Conservation (phyloP, 2,797 vertebrate species). For the Rhyacichthys aspro region DNA sequence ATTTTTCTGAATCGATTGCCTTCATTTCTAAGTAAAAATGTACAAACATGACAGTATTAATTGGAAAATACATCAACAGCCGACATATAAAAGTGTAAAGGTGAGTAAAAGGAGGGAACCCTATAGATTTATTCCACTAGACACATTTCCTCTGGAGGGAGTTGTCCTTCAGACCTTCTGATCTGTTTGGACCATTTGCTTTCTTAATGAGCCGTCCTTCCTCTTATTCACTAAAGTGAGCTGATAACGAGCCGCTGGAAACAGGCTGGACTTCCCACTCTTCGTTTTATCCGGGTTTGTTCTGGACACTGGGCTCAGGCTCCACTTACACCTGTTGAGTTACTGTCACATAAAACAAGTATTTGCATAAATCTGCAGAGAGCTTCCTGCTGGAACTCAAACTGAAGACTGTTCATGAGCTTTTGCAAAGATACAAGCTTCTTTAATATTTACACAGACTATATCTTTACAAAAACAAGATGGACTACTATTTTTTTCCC, state of each 20-base stretch:
- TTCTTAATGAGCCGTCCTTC: constrained; percentile 46
- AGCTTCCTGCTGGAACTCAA: constrained; percentile 34
- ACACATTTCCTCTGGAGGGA: constrained; percentile 5
- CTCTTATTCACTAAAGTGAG: constrained; percentile 10
- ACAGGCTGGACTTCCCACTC: constrained; percentile 35
- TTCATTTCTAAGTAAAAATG: no score
- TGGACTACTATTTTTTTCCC: no score
- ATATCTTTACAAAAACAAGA: no score
- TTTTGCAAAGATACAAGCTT: constrained; percentile 44
- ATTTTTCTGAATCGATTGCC: no score
- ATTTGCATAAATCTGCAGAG: constrained; percentile 61
- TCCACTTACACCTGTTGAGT: constrained; percentile 29
- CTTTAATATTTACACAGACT: constrained; percentile 28
- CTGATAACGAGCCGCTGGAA: constrained; percentile 33
- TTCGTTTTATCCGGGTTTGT: constrained; percentile 9
- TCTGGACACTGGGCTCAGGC: neutral
- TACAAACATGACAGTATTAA: no score
- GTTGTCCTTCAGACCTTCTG: constrained; percentile 1
- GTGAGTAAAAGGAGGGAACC: neutral
- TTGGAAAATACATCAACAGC: no score
- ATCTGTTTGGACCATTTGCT: constrained; percentile 39
- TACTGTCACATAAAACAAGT: constrained; percentile 23
- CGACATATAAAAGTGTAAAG: no score
- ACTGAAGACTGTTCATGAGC: constrained; percentile 17
- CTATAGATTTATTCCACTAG: constrained; percentile 12